Evolutionary conservation across 2,888 invertebrate genomes (phyloP), one percentile per base, ranked within the genome.

Genomic region (Tachina lurida): DNA sequence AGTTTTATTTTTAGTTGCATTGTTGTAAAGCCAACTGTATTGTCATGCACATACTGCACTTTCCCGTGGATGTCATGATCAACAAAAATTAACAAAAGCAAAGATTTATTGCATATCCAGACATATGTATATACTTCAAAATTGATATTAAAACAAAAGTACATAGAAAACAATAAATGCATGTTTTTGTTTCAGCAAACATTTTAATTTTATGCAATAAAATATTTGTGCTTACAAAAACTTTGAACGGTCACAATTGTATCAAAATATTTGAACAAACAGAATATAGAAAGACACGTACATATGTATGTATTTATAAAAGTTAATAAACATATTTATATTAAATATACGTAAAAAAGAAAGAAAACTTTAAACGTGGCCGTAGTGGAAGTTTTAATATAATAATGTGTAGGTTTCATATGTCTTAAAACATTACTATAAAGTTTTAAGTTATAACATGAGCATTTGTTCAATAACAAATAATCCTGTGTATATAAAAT

Each of bases 401-500:
- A 58, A 58, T 39, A 58, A 22, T 58, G 58, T 31, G 39, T 22
- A 58, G 58, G 58, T 58, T 58, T 58, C 31, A 58, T 22, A 58
- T 58, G 10, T 58, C 39, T 31, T 31, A 31, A 58, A 58, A 58
- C 22, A 58, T 58, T 58, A 58, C 13, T 31, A 58, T 58, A 10
- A 56, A 56, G 15, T 56, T 56, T 47, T 47, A 47, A 47, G 13
- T 58, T 58, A 58, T 31, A 54, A 17, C 54, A 54, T 17, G 54
- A 54, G 19, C 54, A 54, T 54, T 54, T 54, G 54, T 54, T 54
- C 10, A 58, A 31, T 41, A 39, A 60, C 60, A 77, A 65, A 56
- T 77, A 77, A 45, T 77, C 77, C 54, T 68, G 65, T 19, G 58
- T 7, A 41, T 67, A 56, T 43, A 67, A 47, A 43, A 56, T 68